Conservation (phyloP, 2,113 vertebrate genomes). For the Oxygymnocypris stewartii region DNA sequence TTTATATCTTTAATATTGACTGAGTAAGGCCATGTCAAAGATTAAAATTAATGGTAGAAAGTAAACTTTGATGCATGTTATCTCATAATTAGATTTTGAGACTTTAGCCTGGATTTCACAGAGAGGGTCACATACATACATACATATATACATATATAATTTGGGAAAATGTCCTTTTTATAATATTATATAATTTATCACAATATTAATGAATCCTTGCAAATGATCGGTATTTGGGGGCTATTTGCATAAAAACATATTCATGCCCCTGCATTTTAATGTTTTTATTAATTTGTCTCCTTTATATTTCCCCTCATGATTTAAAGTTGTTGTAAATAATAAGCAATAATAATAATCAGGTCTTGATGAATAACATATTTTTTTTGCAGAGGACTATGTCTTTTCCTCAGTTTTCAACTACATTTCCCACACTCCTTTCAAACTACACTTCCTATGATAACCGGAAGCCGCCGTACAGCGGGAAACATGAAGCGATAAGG, state of each 20-base stretch:
- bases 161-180: not conserved
- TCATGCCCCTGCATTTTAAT: too few species aligned
- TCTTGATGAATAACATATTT: not conserved
- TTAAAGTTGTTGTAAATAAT: not conserved
- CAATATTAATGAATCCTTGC: not conserved
- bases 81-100: too few species aligned
- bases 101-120: too few species aligned
- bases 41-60: too few species aligned
- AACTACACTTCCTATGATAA: conserved; percentile 36
- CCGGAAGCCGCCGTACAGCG: conserved; percentile 32
- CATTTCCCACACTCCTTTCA: conserved; percentile 67
- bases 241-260: not conserved
- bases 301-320: not conserved
- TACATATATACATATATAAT: not conserved
- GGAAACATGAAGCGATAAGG: not conserved
- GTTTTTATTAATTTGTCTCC: not conserved
- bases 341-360: not conserved
- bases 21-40: too few species aligned
- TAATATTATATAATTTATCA: not conserved
- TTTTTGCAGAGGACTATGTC: not conserved
- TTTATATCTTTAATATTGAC: too few species aligned
- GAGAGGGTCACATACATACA: too few species aligned
- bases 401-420: conserved; percentile 52
- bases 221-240: not conserved
- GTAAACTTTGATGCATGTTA: too few species aligned